phyloP scores from a whole-genome alignment of 2,888 invertebrate genomes.

The Tholera decimalis region DNA sequence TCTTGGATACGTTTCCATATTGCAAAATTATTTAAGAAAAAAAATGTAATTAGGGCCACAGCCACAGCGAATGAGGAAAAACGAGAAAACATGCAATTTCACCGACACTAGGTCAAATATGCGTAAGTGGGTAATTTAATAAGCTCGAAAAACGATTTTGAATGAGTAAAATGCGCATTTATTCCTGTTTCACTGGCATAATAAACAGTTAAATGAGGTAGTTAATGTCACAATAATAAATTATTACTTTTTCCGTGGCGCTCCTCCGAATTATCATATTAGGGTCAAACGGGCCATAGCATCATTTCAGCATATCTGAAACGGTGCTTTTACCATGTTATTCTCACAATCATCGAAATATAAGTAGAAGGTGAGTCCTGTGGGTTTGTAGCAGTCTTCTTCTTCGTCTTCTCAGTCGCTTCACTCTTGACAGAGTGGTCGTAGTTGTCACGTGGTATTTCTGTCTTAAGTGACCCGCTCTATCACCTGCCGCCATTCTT shows the following conservation, averaged over 20 bases:
- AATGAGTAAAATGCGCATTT: constrained; percentile 1
- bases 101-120: constrained; percentile 37
- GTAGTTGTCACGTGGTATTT: no score
- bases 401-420: no score
- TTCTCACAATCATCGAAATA: neutral
- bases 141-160: constrained; percentile 16
- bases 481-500: no score
- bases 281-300: constrained; percentile 5
- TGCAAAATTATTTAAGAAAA: neutral
- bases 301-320: neutral
- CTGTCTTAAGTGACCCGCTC: no score
- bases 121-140: constrained; percentile 18
- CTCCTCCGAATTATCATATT: constrained; percentile 6
- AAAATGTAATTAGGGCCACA: constrained; percentile 3
- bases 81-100: constrained; percentile 31
- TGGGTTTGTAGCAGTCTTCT: no score
- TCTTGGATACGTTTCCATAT: constrained; percentile 2
- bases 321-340: neutral
- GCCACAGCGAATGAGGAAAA: neutral
- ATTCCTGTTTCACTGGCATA: constrained; percentile 15
- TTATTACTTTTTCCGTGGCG: constrained; percentile 29
- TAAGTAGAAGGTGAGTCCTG: neutral
- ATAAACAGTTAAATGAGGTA: constrained; percentile 29
- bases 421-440: no score
- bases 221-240: constrained; percentile 17